phyloP scores from a whole-genome alignment of 2,797 vertebrate genomes.

The Macrochelys suwanniensis region DNA sequence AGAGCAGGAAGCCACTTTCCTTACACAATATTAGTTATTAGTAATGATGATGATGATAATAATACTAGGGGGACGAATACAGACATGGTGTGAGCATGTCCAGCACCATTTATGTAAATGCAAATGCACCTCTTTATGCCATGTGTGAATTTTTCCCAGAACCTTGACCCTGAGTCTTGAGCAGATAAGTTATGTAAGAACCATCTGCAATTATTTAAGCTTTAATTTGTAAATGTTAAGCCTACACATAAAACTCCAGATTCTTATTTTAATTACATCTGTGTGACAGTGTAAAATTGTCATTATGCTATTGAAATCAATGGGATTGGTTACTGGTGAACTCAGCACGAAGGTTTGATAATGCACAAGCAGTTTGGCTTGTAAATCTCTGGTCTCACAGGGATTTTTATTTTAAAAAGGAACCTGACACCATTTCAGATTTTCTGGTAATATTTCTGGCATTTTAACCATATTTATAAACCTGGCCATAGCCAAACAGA shows the following conservation, averaged over 20 bases:
- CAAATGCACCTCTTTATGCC: not conserved
- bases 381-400: not conserved
- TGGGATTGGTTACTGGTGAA: not conserved
- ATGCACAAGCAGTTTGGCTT: not conserved
- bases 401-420: not conserved
- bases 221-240: not conserved
- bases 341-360: not conserved
- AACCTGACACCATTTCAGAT: not conserved
- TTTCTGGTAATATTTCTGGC: slow-evolving; percentile 14
- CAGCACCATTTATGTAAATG: not conserved
- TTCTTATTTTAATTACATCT: slow-evolving; percentile 13
- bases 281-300: not conserved
- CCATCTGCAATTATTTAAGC: not conserved
- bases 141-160: not conserved
- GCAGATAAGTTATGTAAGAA: not conserved
- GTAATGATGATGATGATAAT: not conserved
- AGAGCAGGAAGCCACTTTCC: not conserved
- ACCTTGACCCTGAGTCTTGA: not conserved
- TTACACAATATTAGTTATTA: not conserved
- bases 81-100: not conserved
- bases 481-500: not conserved
- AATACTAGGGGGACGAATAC: not conserved
- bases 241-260: not conserved
- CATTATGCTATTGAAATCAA: not conserved
- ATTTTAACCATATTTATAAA: slow-evolving; percentile 15